Evolutionary conservation across 2,113 vertebrate genomes (phyloP), one percentile per base, ranked within the genome.

Genomic region (Ceyx cyanopectus): DNA sequence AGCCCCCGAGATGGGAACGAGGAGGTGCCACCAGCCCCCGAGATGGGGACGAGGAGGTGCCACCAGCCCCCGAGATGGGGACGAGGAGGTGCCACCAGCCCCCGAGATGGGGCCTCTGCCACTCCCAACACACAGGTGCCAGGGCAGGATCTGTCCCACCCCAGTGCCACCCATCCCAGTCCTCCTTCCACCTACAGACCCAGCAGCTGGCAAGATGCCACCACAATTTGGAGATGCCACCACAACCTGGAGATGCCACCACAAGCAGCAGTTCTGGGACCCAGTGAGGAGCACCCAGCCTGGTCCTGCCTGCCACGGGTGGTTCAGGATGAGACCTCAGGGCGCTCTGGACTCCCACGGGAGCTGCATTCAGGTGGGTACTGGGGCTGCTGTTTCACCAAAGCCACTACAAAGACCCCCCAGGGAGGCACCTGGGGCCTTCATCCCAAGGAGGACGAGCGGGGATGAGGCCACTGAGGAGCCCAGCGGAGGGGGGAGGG

Each of bases 381-480:
- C 41, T 4, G 8, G 58, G 65, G 21, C 13, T 8, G 12, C 0
- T 29, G 4, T 8, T 16, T 12, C 48, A 41, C 57, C 74, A 19
- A 32, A 40, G 73, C 2, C 21, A 37, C 46, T 9, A 10, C 2
- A 2, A n/a, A 43, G 67, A 24, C 5, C 6, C 3, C 6, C 6
- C 2, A 12, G 30, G 41, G 2, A 4, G 63, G 46, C 54, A 56
- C 46, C 61, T 1, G 30, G 37, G 68, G 11, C 2, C 1, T 9
- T 3, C 20, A n/a, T 41, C 57, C 20, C 37, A 0, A 23, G 21
- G 43, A 3, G 16, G 48, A 30, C 17, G 26, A 23, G 12, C 0
- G 3, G 69, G 34, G 34, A 4, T 5, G 58, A 5, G 41, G 2
- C 6, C 2, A 5, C 1, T 16, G 0, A 2, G 3, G 19, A 60